Conservation (phyloP, 2,888 invertebrate species). For the Leptopilina myrica region DNA sequence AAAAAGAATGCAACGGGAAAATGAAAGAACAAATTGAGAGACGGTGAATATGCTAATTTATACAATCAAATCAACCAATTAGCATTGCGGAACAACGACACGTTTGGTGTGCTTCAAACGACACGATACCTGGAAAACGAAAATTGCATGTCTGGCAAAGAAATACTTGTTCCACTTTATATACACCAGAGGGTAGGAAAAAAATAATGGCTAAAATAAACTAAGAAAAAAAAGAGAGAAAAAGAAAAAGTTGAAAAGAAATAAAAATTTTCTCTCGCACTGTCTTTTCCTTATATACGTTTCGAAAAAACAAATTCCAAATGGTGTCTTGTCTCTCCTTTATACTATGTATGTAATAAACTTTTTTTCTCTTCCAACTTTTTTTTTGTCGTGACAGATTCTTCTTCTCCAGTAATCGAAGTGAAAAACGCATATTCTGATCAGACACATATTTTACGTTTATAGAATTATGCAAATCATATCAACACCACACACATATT, state of each 20-base stretch:
- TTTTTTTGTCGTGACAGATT: neutral
- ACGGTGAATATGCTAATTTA: conserved; percentile 1
- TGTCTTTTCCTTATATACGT: neutral
- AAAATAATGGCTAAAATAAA: conserved; percentile 17
- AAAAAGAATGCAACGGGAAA: neutral
- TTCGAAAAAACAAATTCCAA: neutral
- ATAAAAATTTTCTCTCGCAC: neutral
- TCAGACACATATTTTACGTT: conserved; percentile 3
- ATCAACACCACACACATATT: neutral
- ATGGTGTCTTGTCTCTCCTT: neutral
- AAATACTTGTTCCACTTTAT: conserved; percentile 17
- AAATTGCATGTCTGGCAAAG: conserved; percentile 12
- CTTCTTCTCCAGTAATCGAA: neutral
- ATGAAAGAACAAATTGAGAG: neutral
- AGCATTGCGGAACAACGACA: conserved; percentile 15
- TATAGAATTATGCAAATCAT: conserved; percentile 4
- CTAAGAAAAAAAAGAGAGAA: neutral
- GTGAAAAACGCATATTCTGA: conserved; percentile 5
- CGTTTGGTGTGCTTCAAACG: conserved; percentile 17
- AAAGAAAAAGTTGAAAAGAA: neutral
- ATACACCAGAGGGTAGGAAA: neutral
- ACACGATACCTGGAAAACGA: conserved; percentile 14
- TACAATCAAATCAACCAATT: conserved; percentile 20
- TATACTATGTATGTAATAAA: neutral
- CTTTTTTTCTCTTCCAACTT: conserved; percentile 5